Evolutionary conservation across 2,797 vertebrate genomes (phyloP), one percentile per base, ranked within the genome.

Genomic region (Chelon labrosus): DNA sequence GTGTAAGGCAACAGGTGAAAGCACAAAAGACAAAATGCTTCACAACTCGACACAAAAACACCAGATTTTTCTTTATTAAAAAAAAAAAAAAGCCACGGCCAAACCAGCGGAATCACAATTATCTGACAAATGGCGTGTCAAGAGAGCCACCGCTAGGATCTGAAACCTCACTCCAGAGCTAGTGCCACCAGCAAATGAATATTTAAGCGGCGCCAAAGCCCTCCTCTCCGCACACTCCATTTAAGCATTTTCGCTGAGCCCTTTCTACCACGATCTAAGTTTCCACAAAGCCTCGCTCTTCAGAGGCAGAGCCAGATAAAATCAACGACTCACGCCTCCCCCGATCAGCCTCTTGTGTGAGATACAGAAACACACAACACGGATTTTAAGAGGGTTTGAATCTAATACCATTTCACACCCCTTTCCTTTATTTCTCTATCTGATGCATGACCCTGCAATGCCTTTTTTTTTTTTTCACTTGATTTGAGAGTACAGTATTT

Each of bases 201-300:
- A 83, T 89, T 83, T 82, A 84, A 90, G 80, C 73, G 71, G 62
- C 54, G 61, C 79, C 63, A 69, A 81, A 89, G 74, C 72, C 57
- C 54, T 69, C 51, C 31, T 70, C 69, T 73, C 79, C 61, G 38
- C 74, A 79, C 49, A 62, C 79, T 65, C 73, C 56, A 69, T 81
- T 87, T 77, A 59, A 79, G 73, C 79, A 66, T 87, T 89, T 86
- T 73, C 75, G 59, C 79, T 67, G 70, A 83, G 77, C 77, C 67
- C 62, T 66, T 78, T 66, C 70, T 58, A 65, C 51, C 61, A 66
- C 84, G 84, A 80, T 87, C 70, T 73, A 44, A 73, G 71, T 84
- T 85, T 89, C 70, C 68, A 77, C 80, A 85, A 87, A 90, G 75
- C 80, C 65, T 70, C 9, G 27, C 59, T 80, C 82, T 85, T 87